Evolutionary conservation across 2,888 invertebrate species (phyloP), one percentile per base, ranked within the genome.

Genomic region (Teleiodes luculella): DNA sequence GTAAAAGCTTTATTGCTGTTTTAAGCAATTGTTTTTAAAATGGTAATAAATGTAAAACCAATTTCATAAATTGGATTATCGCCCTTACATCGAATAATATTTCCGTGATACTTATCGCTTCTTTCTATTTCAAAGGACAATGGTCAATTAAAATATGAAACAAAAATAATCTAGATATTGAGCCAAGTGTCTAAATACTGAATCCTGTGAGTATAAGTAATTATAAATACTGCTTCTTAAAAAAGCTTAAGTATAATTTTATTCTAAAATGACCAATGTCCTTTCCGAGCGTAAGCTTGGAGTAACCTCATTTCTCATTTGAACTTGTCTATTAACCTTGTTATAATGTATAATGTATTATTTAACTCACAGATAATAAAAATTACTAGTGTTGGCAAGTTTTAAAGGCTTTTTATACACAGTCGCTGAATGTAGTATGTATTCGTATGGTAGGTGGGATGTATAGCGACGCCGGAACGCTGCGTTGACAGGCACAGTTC

Each of bases 321-420:
- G 28, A 55, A 55, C 54, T 50, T 52, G 45, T 48, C 37, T 52
- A 30, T 58, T 58, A 54, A 63, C 64, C 55, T 57, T 63, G 61
- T 62, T 65, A 18, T 41, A 36, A 24, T 24, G n/a, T n/a, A 24
- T 43, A 43, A 43, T 43, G 58, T 60, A 68, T 78, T 72, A 64
- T 66, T 75, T 70, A 58, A 71, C 66, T 76, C 72, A 80, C 78
- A 69, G 70, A 68, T 66, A 62, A 66, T 65, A 60, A 47, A 49
- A 47, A 49, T 49, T 69, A 68, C 71, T 75, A 80, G 73, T 74
- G 79, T 82, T 81, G 79, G 76, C 74, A 78, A 76, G 70, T 68
- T 71, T n/a, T 43, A 43, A 72, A 71, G 81, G 85, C 82, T 81
- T 84, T 76, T 78, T 82, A 78, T 80, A 84, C 81, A 83, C 80